Evolutionary conservation across 2,797 vertebrate species (phyloP).

Genomic region (Chanos chanos): DNA sequence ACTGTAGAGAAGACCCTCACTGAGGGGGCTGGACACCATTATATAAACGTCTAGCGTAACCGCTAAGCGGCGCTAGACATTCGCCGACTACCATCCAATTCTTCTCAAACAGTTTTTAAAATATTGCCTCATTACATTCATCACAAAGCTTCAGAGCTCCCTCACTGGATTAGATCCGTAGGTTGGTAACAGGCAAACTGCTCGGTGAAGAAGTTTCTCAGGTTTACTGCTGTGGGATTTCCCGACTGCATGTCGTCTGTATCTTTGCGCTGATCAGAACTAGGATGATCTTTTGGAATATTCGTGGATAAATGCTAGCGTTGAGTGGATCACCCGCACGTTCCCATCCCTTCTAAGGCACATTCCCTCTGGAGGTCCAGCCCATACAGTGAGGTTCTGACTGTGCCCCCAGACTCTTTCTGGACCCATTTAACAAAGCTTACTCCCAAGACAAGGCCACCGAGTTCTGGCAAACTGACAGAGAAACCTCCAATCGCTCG

Average conservation of each 20-base stretch:
- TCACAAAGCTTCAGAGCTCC: conserved; percentile 6
- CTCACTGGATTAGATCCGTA: neutral
- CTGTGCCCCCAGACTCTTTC: conserved; percentile 54
- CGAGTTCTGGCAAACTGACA: conserved; percentile 47
- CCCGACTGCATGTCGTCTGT: no score
- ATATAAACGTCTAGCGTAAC: no score
- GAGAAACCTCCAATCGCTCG: conserved; percentile 25
- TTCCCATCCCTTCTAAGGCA: conserved; percentile 60
- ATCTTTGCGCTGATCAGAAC: no score
- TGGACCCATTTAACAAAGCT: conserved; percentile 54
- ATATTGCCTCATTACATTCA: neutral
- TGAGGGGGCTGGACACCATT: no score
- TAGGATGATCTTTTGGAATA: no score
- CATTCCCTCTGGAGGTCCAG: conserved; percentile 49
- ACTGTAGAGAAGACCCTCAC: conserved; percentile 51
- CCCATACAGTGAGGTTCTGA: conserved; percentile 51
- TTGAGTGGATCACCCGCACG: conserved; percentile 35
- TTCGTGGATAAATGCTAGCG: neutral
- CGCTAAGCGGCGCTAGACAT: no score
- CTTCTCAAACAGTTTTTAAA: neutral
- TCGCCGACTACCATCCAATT: no score
- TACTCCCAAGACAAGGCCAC: conserved; percentile 61
- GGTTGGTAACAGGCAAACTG: conserved; percentile 3
- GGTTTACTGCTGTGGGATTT: no score
- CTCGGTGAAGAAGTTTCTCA: no score